Evolutionary conservation across 2,888 invertebrate genomes (phyloP).

Genomic region (Drosophila formosana): DNA sequence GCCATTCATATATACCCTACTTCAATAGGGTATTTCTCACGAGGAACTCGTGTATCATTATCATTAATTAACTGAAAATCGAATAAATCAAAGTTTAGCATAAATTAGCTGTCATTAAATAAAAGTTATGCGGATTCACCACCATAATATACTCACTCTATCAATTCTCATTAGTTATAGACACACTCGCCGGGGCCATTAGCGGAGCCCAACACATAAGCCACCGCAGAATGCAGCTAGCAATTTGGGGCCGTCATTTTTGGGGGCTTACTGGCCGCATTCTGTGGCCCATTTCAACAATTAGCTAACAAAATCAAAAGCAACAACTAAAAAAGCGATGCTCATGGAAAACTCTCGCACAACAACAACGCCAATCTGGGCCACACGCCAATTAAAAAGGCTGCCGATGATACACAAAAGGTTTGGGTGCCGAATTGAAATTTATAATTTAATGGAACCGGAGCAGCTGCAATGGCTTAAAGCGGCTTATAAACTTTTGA

Average conservation of each 20-base stretch:
- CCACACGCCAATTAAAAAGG: constrained; percentile 58
- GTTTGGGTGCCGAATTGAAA: constrained; percentile 47
- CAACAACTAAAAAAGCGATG: not conserved
- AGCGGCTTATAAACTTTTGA: constrained; percentile 63
- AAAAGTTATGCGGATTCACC: not conserved
- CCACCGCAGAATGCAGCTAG: constrained; percentile 64
- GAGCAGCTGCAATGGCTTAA: constrained; percentile 73
- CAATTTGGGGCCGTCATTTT: constrained; percentile 48
- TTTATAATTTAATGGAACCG: constrained; percentile 56
- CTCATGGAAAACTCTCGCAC: constrained; percentile 14
- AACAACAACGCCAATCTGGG: constrained; percentile 17
- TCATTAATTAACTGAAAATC: not conserved
- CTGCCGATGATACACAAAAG: constrained; percentile 47
- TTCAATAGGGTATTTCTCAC: too few species aligned
- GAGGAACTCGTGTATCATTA: not conserved
- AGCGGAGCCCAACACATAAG: constrained; percentile 38
- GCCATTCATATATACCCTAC: too few species aligned
- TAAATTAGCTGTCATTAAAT: not conserved
- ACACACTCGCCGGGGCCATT: constrained; percentile 44
- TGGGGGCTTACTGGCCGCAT: constrained; percentile 43
- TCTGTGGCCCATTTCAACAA: constrained; percentile 52
- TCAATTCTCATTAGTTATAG: constrained; percentile 12
- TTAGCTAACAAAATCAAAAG: constrained; percentile 55
- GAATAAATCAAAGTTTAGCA: not conserved
- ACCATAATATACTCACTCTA: not conserved